These are phyloP conservation scores for Solenopsis fugax DNA, from an alignment of 1,140 invertebrate genomes.

Conservation along the genomic window DNA sequence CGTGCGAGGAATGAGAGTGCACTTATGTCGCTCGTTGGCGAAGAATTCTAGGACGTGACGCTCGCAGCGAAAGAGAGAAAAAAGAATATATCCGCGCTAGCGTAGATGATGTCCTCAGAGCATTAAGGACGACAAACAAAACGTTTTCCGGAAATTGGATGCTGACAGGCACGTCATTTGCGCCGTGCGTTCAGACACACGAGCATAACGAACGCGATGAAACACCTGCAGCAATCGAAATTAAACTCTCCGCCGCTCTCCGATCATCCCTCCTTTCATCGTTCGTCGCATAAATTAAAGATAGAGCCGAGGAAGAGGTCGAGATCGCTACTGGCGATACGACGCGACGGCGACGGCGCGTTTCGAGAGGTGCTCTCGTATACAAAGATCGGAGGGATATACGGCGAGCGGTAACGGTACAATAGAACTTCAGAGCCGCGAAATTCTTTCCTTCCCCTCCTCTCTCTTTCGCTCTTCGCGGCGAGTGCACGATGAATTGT, in stretches of 20 bases:
- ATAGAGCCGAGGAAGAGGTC: not conserved
- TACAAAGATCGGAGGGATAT: constrained; percentile 15
- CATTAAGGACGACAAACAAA: constrained; percentile 2
- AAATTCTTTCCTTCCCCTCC: not conserved
- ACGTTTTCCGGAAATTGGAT: constrained; percentile 21
- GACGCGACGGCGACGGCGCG: not conserved
- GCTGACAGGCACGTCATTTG: constrained; percentile 8
- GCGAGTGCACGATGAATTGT: constrained; percentile 22
- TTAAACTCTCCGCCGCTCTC: not conserved
- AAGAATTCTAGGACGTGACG: not conserved
- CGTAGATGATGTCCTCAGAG: not conserved
- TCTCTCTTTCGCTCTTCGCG: not conserved
- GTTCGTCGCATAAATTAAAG: constrained; percentile 37
- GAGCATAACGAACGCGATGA: constrained; percentile 13
- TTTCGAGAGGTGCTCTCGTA: constrained; percentile 30
- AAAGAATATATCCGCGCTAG: no score
- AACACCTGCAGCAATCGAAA: constrained; percentile 22
- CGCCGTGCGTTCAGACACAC: not conserved
- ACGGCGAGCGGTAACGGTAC: constrained; percentile 29
- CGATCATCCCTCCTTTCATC: not conserved
- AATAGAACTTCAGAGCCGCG: constrained; percentile 25
- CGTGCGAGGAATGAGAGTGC: constrained; percentile 2
- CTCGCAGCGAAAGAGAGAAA: not conserved
- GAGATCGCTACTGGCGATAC: constrained; percentile 41
- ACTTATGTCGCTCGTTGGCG: constrained; percentile 23